phyloP scores from a whole-genome alignment of 1,140 invertebrate species.

The Ceratina japonica region DNA sequence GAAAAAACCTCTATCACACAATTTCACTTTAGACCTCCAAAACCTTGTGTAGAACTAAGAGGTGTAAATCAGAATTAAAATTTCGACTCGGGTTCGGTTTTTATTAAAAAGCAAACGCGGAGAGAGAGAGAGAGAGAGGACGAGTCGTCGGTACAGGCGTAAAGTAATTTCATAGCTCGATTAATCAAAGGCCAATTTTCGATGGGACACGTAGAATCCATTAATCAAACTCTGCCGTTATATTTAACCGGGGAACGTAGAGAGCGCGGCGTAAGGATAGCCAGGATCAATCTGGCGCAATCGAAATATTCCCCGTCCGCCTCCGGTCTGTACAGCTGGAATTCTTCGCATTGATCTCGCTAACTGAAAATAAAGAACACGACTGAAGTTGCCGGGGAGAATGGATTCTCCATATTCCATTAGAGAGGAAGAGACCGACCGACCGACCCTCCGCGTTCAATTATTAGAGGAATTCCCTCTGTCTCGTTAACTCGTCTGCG shows the following conservation, averaged over 20 bases:
- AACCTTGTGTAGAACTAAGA: no score
- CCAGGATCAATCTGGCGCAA: not conserved
- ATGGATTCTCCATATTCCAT: not conserved
- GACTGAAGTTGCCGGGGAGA: conserved; percentile 1
- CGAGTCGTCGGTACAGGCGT: not conserved
- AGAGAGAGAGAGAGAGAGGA: no score
- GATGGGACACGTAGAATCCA: conserved; percentile 15
- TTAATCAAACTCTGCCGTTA: conserved; percentile 28
- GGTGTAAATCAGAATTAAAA: no score
- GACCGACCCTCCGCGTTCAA: not conserved
- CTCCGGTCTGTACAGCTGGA: conserved; percentile 8
- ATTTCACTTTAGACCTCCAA: no score
- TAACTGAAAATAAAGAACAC: conserved; percentile 42
- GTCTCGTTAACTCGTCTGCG: no score
- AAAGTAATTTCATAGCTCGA: conserved; percentile 27
- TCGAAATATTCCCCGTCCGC: conserved; percentile 16
- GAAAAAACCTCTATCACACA: no score
- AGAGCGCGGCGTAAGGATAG: not conserved
- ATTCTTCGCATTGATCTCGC: conserved; percentile 6
- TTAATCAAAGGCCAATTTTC: conserved; percentile 32
- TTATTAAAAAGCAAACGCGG: no score
- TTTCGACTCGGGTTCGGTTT: no score
- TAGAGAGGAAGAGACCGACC: no score
- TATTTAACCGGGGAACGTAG: conserved; percentile 31
- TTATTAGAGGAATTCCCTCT: not conserved